phyloP scores from a whole-genome alignment of 2,888 invertebrate species.

The Macrosiphum euphorbiae region DNA sequence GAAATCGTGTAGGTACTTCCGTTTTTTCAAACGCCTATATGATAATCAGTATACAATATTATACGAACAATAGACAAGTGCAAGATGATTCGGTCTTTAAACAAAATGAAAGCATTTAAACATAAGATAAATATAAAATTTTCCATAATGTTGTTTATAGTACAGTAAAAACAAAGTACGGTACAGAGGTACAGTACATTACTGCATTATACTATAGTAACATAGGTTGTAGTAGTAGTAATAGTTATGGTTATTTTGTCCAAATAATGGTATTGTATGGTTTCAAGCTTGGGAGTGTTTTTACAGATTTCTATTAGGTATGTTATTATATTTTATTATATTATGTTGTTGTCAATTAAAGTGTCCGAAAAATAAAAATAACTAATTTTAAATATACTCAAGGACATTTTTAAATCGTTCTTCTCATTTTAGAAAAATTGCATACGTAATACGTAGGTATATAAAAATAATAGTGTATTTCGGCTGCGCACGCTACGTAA shows the following conservation, averaged over 20 bases:
- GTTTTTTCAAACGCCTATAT: slow-evolving; percentile 48
- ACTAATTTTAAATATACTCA: neutral
- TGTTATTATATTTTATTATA: neutral
- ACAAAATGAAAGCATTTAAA: slow-evolving; percentile 49
- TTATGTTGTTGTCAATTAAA: slow-evolving; percentile 7
- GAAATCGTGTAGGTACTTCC: slow-evolving; percentile 58
- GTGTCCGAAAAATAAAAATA: slow-evolving; percentile 7
- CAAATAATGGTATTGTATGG: slow-evolving; percentile 18
- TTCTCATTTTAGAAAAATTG: neutral
- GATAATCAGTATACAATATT: neutral
- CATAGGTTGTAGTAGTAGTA: neutral
- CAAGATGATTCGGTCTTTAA: slow-evolving; percentile 53
- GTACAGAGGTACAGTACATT: neutral
- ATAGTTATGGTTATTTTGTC: neutral
- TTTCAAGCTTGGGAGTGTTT: neutral
- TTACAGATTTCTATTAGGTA: slow-evolving; percentile 14
- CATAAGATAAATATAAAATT: slow-evolving; percentile 22
- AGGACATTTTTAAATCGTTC: slow-evolving; percentile 8
- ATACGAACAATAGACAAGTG: slow-evolving; percentile 45
- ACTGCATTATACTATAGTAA: neutral
- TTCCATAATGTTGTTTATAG: slow-evolving; percentile 1
- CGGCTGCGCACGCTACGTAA: neutral
- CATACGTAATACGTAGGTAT: neutral
- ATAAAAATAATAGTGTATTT: slow-evolving; percentile 2
- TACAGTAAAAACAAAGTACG: neutral